Base-by-base conservation (phyloP, 1,140 invertebrate species). In the Amphibalanus amphitrite region DNA sequence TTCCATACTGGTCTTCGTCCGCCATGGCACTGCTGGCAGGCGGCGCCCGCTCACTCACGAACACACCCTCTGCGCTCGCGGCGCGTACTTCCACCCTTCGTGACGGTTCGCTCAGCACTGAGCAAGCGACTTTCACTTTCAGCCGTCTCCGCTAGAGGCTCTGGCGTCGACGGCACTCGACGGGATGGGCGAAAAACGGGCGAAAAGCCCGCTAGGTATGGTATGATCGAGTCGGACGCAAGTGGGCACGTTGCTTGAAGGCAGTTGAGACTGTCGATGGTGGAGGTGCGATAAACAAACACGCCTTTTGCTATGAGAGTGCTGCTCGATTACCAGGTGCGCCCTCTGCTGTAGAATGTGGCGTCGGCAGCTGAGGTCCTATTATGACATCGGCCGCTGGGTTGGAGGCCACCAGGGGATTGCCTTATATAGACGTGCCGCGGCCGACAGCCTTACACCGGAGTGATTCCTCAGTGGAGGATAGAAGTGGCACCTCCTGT, bases 1-100 rank as follows among this genome's bases (percentile, higher is more conserved):
- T 77, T 26, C 75, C 67, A 26, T 74, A 71, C 33, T 74, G 29
- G 28, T 78, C 77, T 29, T 76, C 77, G 26, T 75, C 77, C 29
- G 73, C 20, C 47, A 59, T 59, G 47, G 47, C 47, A 59, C 47
- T 59, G 47, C 1, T 59, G 8, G 59, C 20, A 28, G 59, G 29
- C 13, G 28, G 3, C 23, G 64, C 23, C 29, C 67, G 23, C 30
- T 20, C 33, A 4, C 70, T 65, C 23, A 15, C 67, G 29, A 26
- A 70, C 67, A 6, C 67, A 26, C 67, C 29, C 28, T 20, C 29
- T 70, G 38, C 65, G 47, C 59, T 29, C 64, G 64, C 29, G 23
- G 67, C 28, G 47, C 47, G 28, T 29, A 67, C 59, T 30, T 67
- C 23, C 64, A 28, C 64, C 29, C 67, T 25, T 20, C 25, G 10